Evolutionary conservation across 2,888 invertebrate genomes (phyloP).

Genomic region (Neoscelio sp.): DNA sequence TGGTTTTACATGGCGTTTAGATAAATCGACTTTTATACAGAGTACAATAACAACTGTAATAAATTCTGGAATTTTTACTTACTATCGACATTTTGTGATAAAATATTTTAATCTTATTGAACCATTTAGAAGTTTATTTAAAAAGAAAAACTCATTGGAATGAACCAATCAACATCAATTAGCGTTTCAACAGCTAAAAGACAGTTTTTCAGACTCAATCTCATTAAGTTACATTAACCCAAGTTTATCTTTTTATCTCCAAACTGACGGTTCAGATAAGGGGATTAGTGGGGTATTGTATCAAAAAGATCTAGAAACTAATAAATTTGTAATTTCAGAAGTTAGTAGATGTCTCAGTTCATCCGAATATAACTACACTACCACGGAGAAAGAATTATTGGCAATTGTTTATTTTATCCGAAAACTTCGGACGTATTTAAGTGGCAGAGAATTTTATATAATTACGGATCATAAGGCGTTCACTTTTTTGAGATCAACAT

Average conservation of each 20-base stretch:
- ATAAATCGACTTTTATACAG: background rate
- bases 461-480: no score
- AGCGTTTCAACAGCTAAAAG: background rate
- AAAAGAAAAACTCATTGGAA: background rate
- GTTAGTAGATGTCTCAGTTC: no score
- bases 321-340: no score
- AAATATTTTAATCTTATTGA: background rate
- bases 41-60: no score
- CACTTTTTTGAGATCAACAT: no score
- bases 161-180: background rate
- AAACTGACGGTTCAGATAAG: background rate
- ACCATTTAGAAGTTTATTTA: background rate
- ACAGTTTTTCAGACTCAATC: background rate
- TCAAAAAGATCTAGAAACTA: background rate
- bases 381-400: no score
- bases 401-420: no score
- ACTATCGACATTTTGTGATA: background rate
- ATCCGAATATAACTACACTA: no score
- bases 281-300: background rate
- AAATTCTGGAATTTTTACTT: background rate
- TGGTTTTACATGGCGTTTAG: background rate
- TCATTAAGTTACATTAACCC: background rate
- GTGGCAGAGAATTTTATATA: no score
- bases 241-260: background rate
- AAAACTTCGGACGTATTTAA: no score